phyloP scores from a whole-genome alignment of 2,888 invertebrate species.

The Tetrapedia diversipes region DNA sequence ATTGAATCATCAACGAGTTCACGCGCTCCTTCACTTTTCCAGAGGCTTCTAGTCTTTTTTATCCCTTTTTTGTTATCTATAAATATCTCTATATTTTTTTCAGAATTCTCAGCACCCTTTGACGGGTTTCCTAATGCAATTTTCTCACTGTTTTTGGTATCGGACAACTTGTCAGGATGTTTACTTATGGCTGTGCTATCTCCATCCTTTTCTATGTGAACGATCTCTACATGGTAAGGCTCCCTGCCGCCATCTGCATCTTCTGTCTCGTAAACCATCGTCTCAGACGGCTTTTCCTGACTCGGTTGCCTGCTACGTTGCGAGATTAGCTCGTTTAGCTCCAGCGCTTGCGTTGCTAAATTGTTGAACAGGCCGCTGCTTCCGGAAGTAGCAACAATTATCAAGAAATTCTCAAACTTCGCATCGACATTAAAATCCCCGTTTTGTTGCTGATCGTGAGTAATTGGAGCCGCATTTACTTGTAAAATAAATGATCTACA shows the following conservation, averaged over 20 bases:
- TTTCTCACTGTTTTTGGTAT: not conserved
- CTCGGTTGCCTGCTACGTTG: constrained; percentile 30
- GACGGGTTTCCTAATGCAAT: not conserved
- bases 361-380: constrained; percentile 69
- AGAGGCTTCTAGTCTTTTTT: constrained; percentile 31
- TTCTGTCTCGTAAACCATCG: constrained; percentile 33
- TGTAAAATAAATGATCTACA: constrained; percentile 57
- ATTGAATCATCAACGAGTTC: not conserved
- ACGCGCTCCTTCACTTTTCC: not conserved
- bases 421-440: constrained; percentile 90
- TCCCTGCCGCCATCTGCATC: constrained; percentile 43
- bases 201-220: constrained; percentile 52
- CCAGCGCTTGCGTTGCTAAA: constrained; percentile 73
- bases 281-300: constrained; percentile 18
- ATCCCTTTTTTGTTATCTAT: not conserved
- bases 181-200: not conserved
- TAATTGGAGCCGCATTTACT: constrained; percentile 77
- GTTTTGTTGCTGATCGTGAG: constrained; percentile 90
- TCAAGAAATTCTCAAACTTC: constrained; percentile 89
- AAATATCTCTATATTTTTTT: constrained; percentile 23
- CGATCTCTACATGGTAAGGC: constrained; percentile 68
- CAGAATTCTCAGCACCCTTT: not conserved
- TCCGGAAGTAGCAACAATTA: constrained; percentile 85
- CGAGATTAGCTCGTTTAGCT: constrained; percentile 48
- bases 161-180: not conserved